Conservation (phyloP, 2,888 invertebrate genomes). For the Kuschelorhynchus macadamiae region DNA sequence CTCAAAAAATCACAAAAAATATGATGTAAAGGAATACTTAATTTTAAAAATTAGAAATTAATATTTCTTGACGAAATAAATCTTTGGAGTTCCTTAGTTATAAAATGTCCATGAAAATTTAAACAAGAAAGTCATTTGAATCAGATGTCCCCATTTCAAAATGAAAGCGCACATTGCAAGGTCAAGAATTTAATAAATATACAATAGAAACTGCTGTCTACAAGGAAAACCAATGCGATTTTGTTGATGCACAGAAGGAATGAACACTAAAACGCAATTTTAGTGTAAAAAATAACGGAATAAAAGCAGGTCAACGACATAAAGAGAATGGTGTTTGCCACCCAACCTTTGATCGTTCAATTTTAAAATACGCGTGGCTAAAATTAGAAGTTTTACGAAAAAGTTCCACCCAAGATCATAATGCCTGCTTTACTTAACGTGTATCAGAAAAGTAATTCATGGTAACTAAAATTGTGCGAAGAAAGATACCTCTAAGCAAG, state of each 20-base stretch:
- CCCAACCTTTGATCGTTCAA: conserved; percentile 16
- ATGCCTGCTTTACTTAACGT: too few relatives aligned
- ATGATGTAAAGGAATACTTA: too few relatives aligned
- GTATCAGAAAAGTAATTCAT: conserved; percentile 6
- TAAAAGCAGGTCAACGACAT: conserved; percentile 60
- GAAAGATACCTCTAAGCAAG: conserved; percentile 17
- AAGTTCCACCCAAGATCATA: not conserved
- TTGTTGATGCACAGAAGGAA: too few relatives aligned
- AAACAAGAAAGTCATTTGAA: conserved; percentile 14
- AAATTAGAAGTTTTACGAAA: not conserved
- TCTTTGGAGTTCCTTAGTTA: too few relatives aligned
- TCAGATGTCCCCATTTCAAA: conserved; percentile 42
- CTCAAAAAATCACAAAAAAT: too few relatives aligned
- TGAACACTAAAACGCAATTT: conserved; percentile 19
- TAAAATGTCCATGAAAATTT: not conserved
- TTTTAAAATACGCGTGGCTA: conserved; percentile 13
- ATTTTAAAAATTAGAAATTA: too few relatives aligned
- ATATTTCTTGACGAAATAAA: too few relatives aligned
- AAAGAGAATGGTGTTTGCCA: conserved; percentile 39
- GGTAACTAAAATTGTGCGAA: conserved; percentile 3
- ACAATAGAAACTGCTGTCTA: conserved; percentile 6
- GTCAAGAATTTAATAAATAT: conserved; percentile 28
- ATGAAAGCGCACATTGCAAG: conserved; percentile 44
- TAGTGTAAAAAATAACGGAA: conserved; percentile 56
- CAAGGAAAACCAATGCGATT: conserved; percentile 8